Evolutionary conservation across 2,797 vertebrate genomes (phyloP).

Genomic region (Cryptoblepharus egeriae): DNA sequence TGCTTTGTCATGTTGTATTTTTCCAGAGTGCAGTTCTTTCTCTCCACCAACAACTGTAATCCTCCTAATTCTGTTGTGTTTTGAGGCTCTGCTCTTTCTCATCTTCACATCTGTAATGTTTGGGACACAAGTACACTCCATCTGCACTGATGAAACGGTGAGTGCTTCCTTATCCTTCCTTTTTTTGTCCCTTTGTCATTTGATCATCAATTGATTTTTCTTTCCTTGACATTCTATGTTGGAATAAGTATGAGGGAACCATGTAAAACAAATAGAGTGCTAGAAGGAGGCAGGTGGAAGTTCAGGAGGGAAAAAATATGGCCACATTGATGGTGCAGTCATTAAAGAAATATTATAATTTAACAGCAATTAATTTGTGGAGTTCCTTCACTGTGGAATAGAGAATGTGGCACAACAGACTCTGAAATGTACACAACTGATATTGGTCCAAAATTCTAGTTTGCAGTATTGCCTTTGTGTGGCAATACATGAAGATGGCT

Average conservation of each 20-base stretch:
- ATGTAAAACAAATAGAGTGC: not conserved
- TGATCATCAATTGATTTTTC: not conserved
- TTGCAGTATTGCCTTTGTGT: not conserved
- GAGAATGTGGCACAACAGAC: not conserved
- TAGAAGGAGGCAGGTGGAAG: not conserved
- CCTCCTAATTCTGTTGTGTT: slow-evolving; percentile 95
- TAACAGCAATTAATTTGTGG: not conserved
- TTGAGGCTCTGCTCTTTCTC: slow-evolving; percentile 95
- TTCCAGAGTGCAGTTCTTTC: slow-evolving; percentile 94
- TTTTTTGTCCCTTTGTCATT: not conserved
- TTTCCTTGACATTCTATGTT: not conserved
- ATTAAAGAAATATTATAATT: not conserved
- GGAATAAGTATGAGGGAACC: not conserved
- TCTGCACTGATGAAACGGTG: slow-evolving; percentile 96
- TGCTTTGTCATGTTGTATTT: slow-evolving; percentile 46
- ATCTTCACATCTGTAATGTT: slow-evolving; percentile 99
- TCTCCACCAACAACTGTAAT: slow-evolving; percentile 94
- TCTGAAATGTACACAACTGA: slow-evolving; percentile 4
- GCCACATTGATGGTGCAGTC: not conserved
- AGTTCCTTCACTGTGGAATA: not conserved
- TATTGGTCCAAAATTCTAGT: slow-evolving; percentile 17
- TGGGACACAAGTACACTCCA: slow-evolving; percentile 97
- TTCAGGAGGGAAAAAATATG: not conserved
- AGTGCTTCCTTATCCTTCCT: slow-evolving; percentile 62
- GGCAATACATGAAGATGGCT: slow-evolving; percentile 7